Evolutionary conservation across 2,888 invertebrate species (phyloP).

Genomic region (Pseudococcus jackbeardsleyi): DNA sequence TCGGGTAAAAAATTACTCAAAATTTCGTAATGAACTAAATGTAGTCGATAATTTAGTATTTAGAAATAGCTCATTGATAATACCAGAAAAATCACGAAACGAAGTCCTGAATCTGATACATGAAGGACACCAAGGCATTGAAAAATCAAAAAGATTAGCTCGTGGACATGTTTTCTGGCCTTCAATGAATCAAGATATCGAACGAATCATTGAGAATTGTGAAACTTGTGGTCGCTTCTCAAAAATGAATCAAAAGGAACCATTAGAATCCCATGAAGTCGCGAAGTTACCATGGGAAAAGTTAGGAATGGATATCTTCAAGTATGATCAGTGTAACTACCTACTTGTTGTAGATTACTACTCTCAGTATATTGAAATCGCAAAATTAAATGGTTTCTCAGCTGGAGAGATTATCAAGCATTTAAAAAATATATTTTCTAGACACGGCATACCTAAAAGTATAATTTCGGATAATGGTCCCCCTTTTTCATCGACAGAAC

Average conservation of each 20-base stretch:
- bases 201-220: constrained; percentile 66
- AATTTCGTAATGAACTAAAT: constrained; percentile 52
- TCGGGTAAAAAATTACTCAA: constrained; percentile 31
- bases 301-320: constrained; percentile 68
- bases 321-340: no score
- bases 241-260: constrained; percentile 66
- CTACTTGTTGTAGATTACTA: no score
- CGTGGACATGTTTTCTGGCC: constrained; percentile 67
- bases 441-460: no score
- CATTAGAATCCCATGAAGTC: constrained; percentile 67
- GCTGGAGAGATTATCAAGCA: no score
- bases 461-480: no score
- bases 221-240: constrained; percentile 66
- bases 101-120: constrained; percentile 65
- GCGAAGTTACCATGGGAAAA: constrained; percentile 68
- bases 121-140: constrained; percentile 66
- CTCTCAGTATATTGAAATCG: no score
- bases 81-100: constrained; percentile 64
- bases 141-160: constrained; percentile 66
- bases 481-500: no score
- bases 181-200: constrained; percentile 66
- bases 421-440: no score
- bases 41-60: constrained; percentile 27
- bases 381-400: no score
- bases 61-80: no score